Evolutionary conservation across 1,140 invertebrate species (phyloP).

Genomic region (Stegodyphus mimosarum): DNA sequence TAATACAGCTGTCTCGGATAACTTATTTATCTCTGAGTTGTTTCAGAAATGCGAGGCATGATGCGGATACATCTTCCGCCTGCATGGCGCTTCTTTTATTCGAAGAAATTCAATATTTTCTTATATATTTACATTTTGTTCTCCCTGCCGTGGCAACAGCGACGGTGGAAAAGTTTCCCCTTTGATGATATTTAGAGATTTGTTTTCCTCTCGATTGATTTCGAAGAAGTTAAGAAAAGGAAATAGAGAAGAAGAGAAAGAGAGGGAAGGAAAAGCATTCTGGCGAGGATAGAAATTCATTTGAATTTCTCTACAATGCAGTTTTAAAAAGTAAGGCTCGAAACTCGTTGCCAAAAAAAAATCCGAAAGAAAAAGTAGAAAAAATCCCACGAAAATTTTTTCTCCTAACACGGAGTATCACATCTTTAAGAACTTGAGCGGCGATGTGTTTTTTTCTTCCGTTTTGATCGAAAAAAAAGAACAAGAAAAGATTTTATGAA

Average conservation of each 20-base stretch:
- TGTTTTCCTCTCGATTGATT: slow-evolving; percentile 50
- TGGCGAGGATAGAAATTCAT: slow-evolving; percentile 21
- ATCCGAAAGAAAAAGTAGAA: too few species aligned
- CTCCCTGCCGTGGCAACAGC: not conserved
- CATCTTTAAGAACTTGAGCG: not conserved
- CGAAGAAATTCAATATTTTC: slow-evolving; percentile 35
- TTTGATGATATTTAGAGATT: slow-evolving; percentile 61
- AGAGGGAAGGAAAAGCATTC: slow-evolving; percentile 16
- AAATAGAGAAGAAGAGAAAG: not conserved
- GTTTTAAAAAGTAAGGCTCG: slow-evolving; percentile 19
- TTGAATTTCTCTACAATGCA: slow-evolving; percentile 54
- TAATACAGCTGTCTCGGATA: not conserved
- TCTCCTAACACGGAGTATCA: slow-evolving; percentile 3
- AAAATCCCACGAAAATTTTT: not conserved
- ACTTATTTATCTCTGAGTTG: not conserved
- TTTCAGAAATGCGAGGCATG: not conserved
- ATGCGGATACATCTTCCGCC: not conserved
- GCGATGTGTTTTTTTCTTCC: not conserved
- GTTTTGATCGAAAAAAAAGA: not conserved
- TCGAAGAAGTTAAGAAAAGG: slow-evolving; percentile 17
- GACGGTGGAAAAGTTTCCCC: not conserved
- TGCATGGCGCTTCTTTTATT: not conserved
- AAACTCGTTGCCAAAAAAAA: not conserved
- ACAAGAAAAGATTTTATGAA: slow-evolving; percentile 36
- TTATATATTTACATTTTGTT: slow-evolving; percentile 51